Base-by-base conservation (phyloP, 2,113 vertebrate genomes). In the Xiphophorus hellerii region DNA sequence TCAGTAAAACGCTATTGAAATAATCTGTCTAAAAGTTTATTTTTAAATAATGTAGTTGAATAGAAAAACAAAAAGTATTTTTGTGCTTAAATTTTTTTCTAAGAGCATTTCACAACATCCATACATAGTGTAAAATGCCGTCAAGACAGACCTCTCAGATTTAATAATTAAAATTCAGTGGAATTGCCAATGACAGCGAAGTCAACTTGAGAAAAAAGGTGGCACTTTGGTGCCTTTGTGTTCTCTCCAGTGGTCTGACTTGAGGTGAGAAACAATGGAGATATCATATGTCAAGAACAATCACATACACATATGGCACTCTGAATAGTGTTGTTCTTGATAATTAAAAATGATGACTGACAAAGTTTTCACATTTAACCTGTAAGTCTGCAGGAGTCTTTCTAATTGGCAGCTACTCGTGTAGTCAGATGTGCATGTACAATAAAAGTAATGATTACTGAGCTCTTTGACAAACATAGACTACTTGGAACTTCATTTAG, bases 211-310 rank as follows among this genome's bases (percentile, higher is more conserved):
- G 60, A 62, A 44, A 69, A 77, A 85, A 90, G 73, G 84, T 90
- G 86, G 86, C 42, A 89, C 65, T 77, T 73, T 84, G 62, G 65
- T 86, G 70, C 76, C 83, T 84, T 78, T 58, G 35, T 84, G 77
- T 71, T 82, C 83, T 85, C 71, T 87, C 81, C 78, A 62, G 77
- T 74, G 81, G 73, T 71, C 88, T 83, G 60, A 71, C 65, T 77
- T 28, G 73, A 87, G 84, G 89, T 90, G 90, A 93, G 85, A 93
- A 88, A 74, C 66, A 86, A 78, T 83, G 86, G 80, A 71, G 64
- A 86, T 60, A 82, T 73, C 74, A 83, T 83, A 85, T 90, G 84
- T 84, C 69, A 91, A 68, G 74, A 87, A 77, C 60, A 87, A 88
- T 91, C 83, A 84, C 83, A 48, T 73, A 64, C 64, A 70, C 87